Evolutionary conservation across 1,140 invertebrate genomes (phyloP), one percentile per base, ranked within the genome.

Genomic region (Gonatopus flavifemur): DNA sequence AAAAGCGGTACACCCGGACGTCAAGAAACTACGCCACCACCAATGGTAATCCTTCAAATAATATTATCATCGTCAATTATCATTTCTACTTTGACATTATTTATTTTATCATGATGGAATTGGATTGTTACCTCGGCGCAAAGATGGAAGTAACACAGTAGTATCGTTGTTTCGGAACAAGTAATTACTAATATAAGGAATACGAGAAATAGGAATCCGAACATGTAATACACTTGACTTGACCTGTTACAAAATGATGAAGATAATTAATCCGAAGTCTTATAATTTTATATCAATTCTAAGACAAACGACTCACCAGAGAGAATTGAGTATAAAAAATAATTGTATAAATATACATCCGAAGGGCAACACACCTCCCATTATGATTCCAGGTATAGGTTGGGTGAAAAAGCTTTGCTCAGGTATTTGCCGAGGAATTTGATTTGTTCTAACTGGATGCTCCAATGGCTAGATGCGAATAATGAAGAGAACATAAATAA

Each of bases 281-380:
- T n/a, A n/a, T n/a, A n/a, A n/a, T n/a, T n/a, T n/a, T n/a, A n/a
- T n/a, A n/a, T n/a, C n/a, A n/a, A 32, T 20, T 25, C 13, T 20
- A 8, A 28, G 16, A n/a, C n/a, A n/a, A n/a, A n/a, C n/a, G n/a
- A 49, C 33, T 56, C 64, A 95, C 97, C 97, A 99, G 37, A 99
- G 88, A 21, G 95, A 98, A 79, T 98, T 99, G 12, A 99, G 82
- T 55, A 99, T 98, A 73, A 99, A 99, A 82, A 98, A 99, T 12
- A 99, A 83, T 72, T 99, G 97, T 62, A 99, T 98, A 73, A 99
- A 99, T 73, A 99, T 99, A 74, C 97, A 98, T 31, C 96, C 97
- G 77, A 99, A 99, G 5, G 97, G 97, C 55, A 99, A 78, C 36
- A 99, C 94, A 30, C 97, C 96, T 24, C 96, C 96, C 96, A 99